Percentiles rank a stretch among this genome's conserved stretches.
phyloP scores from a whole-genome alignment of 2,888 invertebrate genomes.

The Caenorhabditis japonica region DNA sequence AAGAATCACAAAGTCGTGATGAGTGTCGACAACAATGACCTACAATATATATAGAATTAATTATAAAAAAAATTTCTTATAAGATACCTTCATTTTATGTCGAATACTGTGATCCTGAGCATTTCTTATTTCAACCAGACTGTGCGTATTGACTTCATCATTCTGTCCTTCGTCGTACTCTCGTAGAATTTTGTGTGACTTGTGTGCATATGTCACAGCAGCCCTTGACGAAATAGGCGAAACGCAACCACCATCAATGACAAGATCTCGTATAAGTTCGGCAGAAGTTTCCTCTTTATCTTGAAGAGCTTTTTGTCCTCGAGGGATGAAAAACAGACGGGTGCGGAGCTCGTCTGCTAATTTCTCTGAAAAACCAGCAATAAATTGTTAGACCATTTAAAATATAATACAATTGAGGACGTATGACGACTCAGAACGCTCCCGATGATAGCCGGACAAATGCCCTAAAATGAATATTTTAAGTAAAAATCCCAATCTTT shows the following conservation, averaged over 20 bases:
- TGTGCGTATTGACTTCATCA: conserved; percentile 30
- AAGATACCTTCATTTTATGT: conserved; percentile 36
- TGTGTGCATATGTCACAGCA: conserved; percentile 33
- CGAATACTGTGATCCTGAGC: conserved; percentile 21
- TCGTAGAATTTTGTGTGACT: conserved; percentile 20
- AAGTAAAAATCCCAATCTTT: conserved; percentile 29
- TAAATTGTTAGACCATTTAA: conserved; percentile 20
- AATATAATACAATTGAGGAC: conserved; percentile 22
- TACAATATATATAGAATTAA: conserved; percentile 39
- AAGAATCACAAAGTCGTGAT: conserved; percentile 38
- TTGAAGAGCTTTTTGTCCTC: conserved; percentile 36
- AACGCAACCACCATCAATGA: conserved; percentile 28
- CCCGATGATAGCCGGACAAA: conserved; percentile 14
- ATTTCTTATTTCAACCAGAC: conserved; percentile 33
- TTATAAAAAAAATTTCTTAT: conserved; percentile 21
- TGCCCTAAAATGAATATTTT: conserved; percentile 31
- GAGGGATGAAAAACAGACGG: conserved; percentile 31
- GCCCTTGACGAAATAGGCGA: conserved; percentile 32
- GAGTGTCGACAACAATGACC: conserved; percentile 39
- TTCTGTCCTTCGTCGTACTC: conserved; percentile 29
- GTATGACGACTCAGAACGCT: conserved; percentile 14
- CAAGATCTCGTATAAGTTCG: conserved; percentile 20
- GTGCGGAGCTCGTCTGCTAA: conserved; percentile 27
- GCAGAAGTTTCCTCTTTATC: conserved; percentile 24
- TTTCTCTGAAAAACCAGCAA: conserved; percentile 35